Evolutionary conservation across 2,113 vertebrate species (phyloP).

Genomic region (Epinephelus lanceolatus): DNA sequence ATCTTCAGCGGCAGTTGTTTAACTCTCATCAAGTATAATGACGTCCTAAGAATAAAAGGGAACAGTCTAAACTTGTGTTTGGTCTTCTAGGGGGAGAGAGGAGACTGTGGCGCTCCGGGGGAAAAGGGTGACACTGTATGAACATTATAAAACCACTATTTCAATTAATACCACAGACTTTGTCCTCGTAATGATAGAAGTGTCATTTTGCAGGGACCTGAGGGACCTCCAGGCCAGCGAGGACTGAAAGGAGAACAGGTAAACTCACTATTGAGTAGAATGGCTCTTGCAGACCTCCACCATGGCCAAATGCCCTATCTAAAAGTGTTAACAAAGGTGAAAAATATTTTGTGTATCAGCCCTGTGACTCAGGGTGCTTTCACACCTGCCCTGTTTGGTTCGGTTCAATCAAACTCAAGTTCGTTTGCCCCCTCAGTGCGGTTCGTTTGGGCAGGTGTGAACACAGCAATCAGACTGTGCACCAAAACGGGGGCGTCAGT

Average conservation of each 20-base stretch:
- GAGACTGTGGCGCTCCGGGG: conserved; percentile 90
- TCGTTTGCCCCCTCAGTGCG: too few species aligned
- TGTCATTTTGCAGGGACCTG: conserved; percentile 75
- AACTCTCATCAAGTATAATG: not conserved
- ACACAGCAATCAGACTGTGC: too few species aligned
- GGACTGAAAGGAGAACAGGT: conserved; percentile 89
- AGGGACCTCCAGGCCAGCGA: conserved; percentile 80
- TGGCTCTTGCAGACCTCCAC: not conserved
- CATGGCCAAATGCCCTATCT: too few species aligned
- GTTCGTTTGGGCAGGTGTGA: too few species aligned
- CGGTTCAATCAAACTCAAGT: too few species aligned
- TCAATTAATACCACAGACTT: not conserved
- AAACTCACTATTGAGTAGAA: not conserved
- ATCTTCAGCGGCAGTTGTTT: not conserved
- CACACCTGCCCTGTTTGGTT: too few species aligned
- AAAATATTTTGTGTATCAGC: too few species aligned
- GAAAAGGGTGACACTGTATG: conserved; percentile 89
- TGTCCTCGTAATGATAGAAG: conserved; percentile 11
- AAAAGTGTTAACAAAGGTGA: too few species aligned
- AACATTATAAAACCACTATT: conserved; percentile 4
- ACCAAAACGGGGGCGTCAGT: too few species aligned
- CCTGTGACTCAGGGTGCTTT: too few species aligned
- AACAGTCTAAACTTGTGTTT: conserved; percentile 36
- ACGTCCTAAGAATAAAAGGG: not conserved
- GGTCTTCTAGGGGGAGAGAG: conserved; percentile 85